Evolutionary conservation across 2,888 invertebrate genomes (phyloP), one percentile per base, ranked within the genome.

Genomic region (Steinernema scapterisci): DNA sequence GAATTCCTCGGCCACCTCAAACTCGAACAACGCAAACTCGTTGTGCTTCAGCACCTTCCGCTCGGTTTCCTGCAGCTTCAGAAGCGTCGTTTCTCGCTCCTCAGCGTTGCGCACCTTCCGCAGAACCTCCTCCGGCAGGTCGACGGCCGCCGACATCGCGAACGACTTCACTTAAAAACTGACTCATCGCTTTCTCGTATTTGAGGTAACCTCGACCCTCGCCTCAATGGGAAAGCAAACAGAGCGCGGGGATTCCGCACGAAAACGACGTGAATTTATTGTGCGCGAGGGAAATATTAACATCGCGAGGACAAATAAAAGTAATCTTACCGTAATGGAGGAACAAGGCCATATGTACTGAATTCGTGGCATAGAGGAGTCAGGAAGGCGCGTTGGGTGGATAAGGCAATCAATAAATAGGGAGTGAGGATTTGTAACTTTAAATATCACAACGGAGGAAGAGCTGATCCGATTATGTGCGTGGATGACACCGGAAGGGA

Each of bases 361-460:
- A 9, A 38, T 38, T 38, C 38, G 48, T 13, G 5, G 48, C 48
- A 48, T 48, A 48, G 48, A n/a, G 38, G 9, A 38, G 38, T 38
- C 38, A 5, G 16, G 48, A 48, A 19, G 31, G 25, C 54, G 54
- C 21, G 54, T 38, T 16, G 25, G 11, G 63, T 31, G 63, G 23
- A n/a, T 31, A 16, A 63, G 63, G 63, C 63, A 63, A 63, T 63
- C 23, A 63, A 63, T 63, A 63, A 48, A n/a, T 16, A 48, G 2
- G 9, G 16, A 48, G 19, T n/a, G 48, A 38, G 38, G 9, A 38
- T 9, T 38, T 38, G 21, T 19, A 48, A 54, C 54, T 54, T 21
- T 16, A 54, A 54, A 63, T 63, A 27, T 63, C 63, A 63, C 63
- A 63, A 63, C 31, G 27, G 21, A 16, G 38, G 63, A n/a, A 25